Base-by-base conservation (phyloP, 2,888 invertebrate species). In the Amaurobius ferox region DNA sequence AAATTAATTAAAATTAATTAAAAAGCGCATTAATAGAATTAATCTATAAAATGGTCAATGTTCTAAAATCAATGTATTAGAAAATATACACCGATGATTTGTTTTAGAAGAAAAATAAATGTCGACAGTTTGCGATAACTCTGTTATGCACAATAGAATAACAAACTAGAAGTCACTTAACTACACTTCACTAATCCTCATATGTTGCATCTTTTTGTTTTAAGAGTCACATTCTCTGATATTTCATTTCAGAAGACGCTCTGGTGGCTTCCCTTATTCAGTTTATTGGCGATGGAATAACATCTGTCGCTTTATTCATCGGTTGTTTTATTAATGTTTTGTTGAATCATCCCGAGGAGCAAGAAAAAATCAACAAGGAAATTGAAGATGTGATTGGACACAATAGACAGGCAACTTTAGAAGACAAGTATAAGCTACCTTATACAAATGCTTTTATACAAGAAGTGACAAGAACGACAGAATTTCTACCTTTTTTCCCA, bases 281-380 rank as follows among this genome's bases (percentile, higher is more conserved):
- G 28, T 26, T 68, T 40, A 16, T 40, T 16, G 68, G 68, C 9
- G 68, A 68, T 26, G 68, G 68, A 13, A 26, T 28, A 26, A 23
- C n/a, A 1, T 11, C 11, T 26, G 28, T 40, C 16, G 68, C 40
- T 0, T 6, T 68, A 23, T 68, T 68, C 28, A 28, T 40, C 1
- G 26, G 9, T 28, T 35, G 11, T 28, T 68, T 40, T 6, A 28
- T 68, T 7, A 23, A 40, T 19, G 68, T 40, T 11, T 16, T 68
- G 13, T 11, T 68, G 6, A 28, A 68, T 0, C 2, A 68, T 23
- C 68, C 68, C 2, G 68, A 68, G n/a, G 68, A 26, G 28, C 68
- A 68, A 40, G 68, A 68, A 28, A 68, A 68, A 16, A 68, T 68
- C 9, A 40, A 68, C n/a, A 16, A 68, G 5, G 68, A 68, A 40